Percentiles rank a stretch among this genome's conserved stretches.
phyloP scores from a whole-genome alignment of 2,797 vertebrate species.

The Delichon dasypus region DNA sequence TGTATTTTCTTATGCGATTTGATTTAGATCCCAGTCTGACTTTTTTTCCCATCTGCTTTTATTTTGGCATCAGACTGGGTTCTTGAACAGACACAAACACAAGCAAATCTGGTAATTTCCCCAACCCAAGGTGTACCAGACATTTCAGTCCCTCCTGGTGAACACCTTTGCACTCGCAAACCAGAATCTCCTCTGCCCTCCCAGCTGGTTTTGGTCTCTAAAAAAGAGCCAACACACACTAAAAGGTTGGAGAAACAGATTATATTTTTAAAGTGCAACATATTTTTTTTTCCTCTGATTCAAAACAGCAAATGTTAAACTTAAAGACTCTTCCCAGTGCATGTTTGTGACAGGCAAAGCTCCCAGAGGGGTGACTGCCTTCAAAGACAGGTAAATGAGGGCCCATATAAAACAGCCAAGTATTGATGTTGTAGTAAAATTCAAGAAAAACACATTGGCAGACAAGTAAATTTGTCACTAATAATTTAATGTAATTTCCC shows the following conservation, averaged over 20 bases:
- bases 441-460: constrained; percentile 85
- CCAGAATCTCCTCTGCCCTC: neutral
- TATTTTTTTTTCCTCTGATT: constrained; percentile 71
- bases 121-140: neutral
- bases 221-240: neutral
- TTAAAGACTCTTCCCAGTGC: constrained; percentile 73
- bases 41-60: neutral
- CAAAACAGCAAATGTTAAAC: constrained; percentile 75
- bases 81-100: neutral
- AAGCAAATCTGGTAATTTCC: neutral
- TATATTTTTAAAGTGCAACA: constrained; percentile 65
- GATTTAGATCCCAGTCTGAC: neutral
- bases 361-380: constrained; percentile 81
- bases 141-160: neutral
- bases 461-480: constrained; percentile 86
- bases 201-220: neutral
- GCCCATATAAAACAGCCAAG: constrained; percentile 80
- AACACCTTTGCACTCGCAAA: neutral
- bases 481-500: constrained; percentile 86
- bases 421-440: constrained; percentile 85
- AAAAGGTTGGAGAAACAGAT: constrained; percentile 45
- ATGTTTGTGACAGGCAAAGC: constrained; percentile 75
- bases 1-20: neutral
- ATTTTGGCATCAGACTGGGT: neutral
- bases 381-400: constrained; percentile 81